Base-by-base conservation (phyloP, 2,797 vertebrate genomes). In the Sylvilagus floridanus region DNA sequence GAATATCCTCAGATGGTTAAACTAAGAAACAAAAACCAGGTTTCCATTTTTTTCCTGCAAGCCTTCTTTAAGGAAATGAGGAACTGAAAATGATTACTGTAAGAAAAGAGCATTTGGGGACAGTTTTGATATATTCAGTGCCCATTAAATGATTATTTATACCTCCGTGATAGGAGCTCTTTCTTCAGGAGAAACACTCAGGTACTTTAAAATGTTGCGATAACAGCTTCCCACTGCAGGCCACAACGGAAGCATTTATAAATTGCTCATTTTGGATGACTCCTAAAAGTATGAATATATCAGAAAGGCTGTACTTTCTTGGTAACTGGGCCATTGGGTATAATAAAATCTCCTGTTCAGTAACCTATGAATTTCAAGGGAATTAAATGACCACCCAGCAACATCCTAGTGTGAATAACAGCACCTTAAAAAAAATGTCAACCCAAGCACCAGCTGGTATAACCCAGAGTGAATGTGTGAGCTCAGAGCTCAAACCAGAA, bases 181-280 rank as follows among this genome's bases (percentile, higher is more conserved):
- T 90, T 91, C 84, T 76, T 90, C 22, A 88, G 37, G 24, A 65
- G 54, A 95, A 94, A 93, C 26, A 92, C 26, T 88, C 9, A 28
- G 86, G 52, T 72, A 37, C 87, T 95, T 92, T n/a, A 62, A 69
- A 94, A 54, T 62, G 77, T 19, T 71, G 69, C 88, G 82, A 57
- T 86, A 94, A 84, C 30, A 83, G 30, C 57, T 90, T 92, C 72
- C 50, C 32, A 83, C 26, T 79, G 2, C 47, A 93, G 22, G 54
- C 83, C 30, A 94, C 57, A 77, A 83, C 32, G 52, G 84, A 95
- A 93, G 24, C 63, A 88, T 94, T 94, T 94, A 90, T 88, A 96
- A 95, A 94, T 54, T 63, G 78, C 79, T 93, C 68, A 37, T 91
- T 93, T 87, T 47, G 30, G 26, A 65, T 78, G 79, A 84, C 81